Base-by-base conservation (phyloP, 1,140 invertebrate genomes). In the Trichonephila clavipes region DNA sequence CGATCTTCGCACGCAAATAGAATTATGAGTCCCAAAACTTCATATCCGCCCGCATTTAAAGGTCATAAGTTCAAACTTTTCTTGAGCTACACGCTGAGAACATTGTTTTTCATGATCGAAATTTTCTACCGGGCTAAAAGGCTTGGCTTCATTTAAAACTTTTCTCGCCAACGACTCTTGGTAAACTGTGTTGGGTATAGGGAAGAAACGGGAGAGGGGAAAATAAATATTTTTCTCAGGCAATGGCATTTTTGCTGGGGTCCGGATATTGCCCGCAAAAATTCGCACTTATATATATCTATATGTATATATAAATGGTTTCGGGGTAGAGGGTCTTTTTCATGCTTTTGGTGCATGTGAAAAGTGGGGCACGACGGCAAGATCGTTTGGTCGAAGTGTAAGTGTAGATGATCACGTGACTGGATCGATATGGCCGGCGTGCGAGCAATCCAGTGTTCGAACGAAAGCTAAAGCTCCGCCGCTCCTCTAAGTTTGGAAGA, bases 331-430 rank as follows among this genome's bases (percentile, higher is more conserved):
- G 66, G 21, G n/a, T 44, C 83, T 87, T 83, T 92, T 92, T 87
- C 64, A 61, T 92, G 64, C 64, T 24, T 64, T n/a, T 58, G 34
- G 72, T 77, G 72, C 21, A 21, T 59, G 44, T 64, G 77, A 24
- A 93, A 93, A 93, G 85, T 93, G 85, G 92, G 92, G 86, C 92
- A 93, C 72, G 58, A 64, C 82, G 91, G 88, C 58, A 59, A 58
- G 72, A 87, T 92, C 91, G 91, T 72, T 87, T 64, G 86, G 92
- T 59, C 81, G 92, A 82, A 93, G 69, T 93, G 92, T 93, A 93
- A 93, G 92, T 93, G 92, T 93, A 93, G 92, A 69, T 88, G 92
- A 87, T 93, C 92, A 93, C 92, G 92, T 93, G 92, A 44, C 62
- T 10, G 51, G 86, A 88, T 88, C 85, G 86, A 88, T 88, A 44